A percentile compares a stretch with the other conserved stretches of the same genome.
Conservation (phyloP, 2,797 vertebrate genomes). For the Bradypodion pumilum region DNA sequence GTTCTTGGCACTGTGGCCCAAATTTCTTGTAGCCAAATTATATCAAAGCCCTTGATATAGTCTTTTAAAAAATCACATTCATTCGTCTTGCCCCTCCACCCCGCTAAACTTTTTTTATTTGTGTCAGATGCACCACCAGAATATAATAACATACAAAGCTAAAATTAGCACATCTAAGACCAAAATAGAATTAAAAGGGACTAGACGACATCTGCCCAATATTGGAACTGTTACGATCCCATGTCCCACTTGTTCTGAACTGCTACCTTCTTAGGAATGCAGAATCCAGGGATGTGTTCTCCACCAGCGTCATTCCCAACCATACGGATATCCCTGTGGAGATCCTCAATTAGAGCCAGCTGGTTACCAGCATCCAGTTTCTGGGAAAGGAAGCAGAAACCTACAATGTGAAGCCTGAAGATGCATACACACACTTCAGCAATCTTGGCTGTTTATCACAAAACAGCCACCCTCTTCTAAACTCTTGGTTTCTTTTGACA, state of each 20-base stretch:
- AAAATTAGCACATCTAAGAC: too few relatives aligned
- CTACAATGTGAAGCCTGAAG: slow-evolving; percentile 13
- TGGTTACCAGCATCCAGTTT: slow-evolving; percentile 96
- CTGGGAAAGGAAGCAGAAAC: slow-evolving; percentile 70
- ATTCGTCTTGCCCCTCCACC: too few relatives aligned
- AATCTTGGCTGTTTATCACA: neutral
- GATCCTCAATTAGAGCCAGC: slow-evolving; percentile 93
- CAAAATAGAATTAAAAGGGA: too few relatives aligned
- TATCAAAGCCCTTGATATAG: too few relatives aligned
- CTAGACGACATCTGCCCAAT: too few relatives aligned
- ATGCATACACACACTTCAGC: neutral
- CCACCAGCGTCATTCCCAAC: slow-evolving; percentile 89
- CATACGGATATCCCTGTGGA: slow-evolving; percentile 91
- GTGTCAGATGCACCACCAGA: too few relatives aligned
- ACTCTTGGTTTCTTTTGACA: neutral
- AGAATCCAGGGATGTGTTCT: slow-evolving; percentile 94
- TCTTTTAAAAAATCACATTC: too few relatives aligned
- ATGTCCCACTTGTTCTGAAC: neutral
- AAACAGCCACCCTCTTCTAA: neutral
- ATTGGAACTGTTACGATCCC: too few relatives aligned
- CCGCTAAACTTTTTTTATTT: too few relatives aligned
- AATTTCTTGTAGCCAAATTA: too few relatives aligned
- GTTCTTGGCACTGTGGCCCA: too few relatives aligned
- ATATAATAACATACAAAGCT: too few relatives aligned
- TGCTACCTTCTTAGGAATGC: slow-evolving; percentile 95